Base-by-base conservation (phyloP, 1,140 invertebrate species). In the Sycophila sp. region DNA sequence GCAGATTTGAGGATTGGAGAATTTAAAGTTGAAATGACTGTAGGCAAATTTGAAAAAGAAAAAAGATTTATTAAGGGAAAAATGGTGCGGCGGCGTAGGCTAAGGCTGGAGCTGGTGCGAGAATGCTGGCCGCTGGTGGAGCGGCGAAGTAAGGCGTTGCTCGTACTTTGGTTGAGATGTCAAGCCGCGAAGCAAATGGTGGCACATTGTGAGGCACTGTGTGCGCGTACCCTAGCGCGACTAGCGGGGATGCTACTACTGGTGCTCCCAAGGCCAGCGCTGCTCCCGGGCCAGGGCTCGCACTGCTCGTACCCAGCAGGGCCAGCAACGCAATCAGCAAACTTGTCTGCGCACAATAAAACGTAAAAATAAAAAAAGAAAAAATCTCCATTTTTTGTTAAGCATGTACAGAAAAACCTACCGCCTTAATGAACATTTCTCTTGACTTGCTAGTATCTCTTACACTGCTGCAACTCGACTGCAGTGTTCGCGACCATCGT, bases 101-200 rank as follows among this genome's bases (percentile, higher is more conserved):
- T 5, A 7, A 22, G 15, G 26, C 8, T 8, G 22, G 56, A 32
- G 78, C 72, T 13, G 73, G 67, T 22, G 72, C 49, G 24, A 77
- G 73, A 28, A 69, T 70, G 32, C 65, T 71, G 6, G 24, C 24
- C 6, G 73, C 65, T 10, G 71, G 75, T 17, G 42, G 13, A n/a
- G 38, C 38, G 38, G 38, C 38, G 24, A 78, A 34, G 24, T 71
- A 55, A 11, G 77, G 77, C 8, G 76, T 71, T 34, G 78, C 77
- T 0, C 88, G 64, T 36, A 82, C 83, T 74, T 80, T 85, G 38
- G 82, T 88, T 32, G 82, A 83, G 3, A 88, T 81, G 76, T 84
- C 89, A 40, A 89, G 75, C 78, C 88, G 87, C 13, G 86, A 84
- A 4, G 87, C 87, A 59, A 86, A 87, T 3, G 88, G 88, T 24